These are phyloP conservation scores for Aricia artaxerxes DNA, from an alignment of 2,888 invertebrate genomes.

Conservation along the genomic window DNA sequence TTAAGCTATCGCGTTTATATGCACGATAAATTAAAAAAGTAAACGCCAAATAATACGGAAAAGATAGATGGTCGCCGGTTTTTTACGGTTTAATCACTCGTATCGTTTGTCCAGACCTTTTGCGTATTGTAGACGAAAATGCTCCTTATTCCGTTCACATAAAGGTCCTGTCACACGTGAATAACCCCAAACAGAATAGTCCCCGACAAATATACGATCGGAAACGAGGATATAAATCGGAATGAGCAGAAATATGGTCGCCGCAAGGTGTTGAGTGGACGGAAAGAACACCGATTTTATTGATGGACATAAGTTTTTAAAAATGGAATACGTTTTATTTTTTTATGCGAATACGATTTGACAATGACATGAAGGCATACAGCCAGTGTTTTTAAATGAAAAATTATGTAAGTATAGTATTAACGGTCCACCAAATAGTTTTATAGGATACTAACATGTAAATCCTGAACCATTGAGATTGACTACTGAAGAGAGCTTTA, in stretches of 20 bases:
- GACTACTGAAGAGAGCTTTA: too few relatives aligned
- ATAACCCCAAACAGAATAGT: slow-evolving; percentile 29
- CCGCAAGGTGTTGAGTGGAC: slow-evolving; percentile 39
- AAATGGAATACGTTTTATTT: not conserved
- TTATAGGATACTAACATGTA: too few relatives aligned
- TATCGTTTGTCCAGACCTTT: slow-evolving; percentile 20
- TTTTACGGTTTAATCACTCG: slow-evolving; percentile 51
- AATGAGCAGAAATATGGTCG: slow-evolving; percentile 48
- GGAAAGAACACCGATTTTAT: slow-evolving; percentile 32
- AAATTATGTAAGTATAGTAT: too few relatives aligned
- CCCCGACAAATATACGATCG: slow-evolving; percentile 51
- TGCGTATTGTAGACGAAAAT: not conserved
- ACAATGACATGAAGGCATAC: not conserved
- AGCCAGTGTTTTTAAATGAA: too few relatives aligned
- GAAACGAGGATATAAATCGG: slow-evolving; percentile 51
- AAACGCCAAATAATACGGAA: slow-evolving; percentile 40
- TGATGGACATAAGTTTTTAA: not conserved
- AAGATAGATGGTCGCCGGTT: slow-evolving; percentile 43
- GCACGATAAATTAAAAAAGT: slow-evolving; percentile 12
- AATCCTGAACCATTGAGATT: too few relatives aligned
- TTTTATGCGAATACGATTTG: not conserved
- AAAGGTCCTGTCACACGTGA: not conserved
- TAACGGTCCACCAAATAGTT: too few relatives aligned
- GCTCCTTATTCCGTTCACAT: not conserved
- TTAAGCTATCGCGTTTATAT: not conserved